Conservation (phyloP, 2,797 vertebrate species). For the Semaprochilodus insignis region DNA sequence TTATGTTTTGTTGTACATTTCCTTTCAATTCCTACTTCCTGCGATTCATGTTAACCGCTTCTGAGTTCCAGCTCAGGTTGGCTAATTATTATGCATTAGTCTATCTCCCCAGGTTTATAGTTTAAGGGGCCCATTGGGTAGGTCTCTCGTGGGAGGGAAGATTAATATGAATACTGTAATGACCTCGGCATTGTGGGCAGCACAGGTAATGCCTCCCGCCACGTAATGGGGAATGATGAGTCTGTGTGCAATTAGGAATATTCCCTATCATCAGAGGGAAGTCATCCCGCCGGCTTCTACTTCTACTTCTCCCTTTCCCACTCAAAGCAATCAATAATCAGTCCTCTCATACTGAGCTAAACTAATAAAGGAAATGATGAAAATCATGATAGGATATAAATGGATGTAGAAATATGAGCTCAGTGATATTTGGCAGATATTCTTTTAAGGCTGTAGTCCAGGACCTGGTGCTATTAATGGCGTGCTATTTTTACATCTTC, state of each 20-base stretch:
- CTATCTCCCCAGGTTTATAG: slow-evolving; percentile 56
- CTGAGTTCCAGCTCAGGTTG: slow-evolving; percentile 34
- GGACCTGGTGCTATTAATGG: neutral
- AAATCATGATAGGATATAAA: slow-evolving; percentile 19
- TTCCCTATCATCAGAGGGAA: slow-evolving; percentile 55
- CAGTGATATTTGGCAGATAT: neutral
- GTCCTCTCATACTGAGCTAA: neutral
- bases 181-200: slow-evolving; percentile 62
- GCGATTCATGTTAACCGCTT: neutral
- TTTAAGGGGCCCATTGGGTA: slow-evolving; percentile 50
- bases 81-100: slow-evolving; percentile 46
- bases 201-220: slow-evolving; percentile 59
- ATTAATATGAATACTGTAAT: slow-evolving; percentile 66
- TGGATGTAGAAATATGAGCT: slow-evolving; percentile 11
- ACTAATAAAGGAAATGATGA: slow-evolving; percentile 12
- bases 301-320: neutral
- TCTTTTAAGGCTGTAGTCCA: neutral
- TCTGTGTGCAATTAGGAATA: slow-evolving; percentile 56
- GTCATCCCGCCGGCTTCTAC: neutral
- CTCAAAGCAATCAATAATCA: slow-evolving; percentile 16
- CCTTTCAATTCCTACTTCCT: neutral
- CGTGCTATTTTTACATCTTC: slow-evolving; percentile 10
- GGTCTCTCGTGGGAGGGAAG: slow-evolving; percentile 56
- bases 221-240: slow-evolving; percentile 61
- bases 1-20: neutral